These are phyloP conservation scores for Sciurus niger DNA, from an alignment of 2,113 vertebrate species.

Conservation along the genomic window DNA sequence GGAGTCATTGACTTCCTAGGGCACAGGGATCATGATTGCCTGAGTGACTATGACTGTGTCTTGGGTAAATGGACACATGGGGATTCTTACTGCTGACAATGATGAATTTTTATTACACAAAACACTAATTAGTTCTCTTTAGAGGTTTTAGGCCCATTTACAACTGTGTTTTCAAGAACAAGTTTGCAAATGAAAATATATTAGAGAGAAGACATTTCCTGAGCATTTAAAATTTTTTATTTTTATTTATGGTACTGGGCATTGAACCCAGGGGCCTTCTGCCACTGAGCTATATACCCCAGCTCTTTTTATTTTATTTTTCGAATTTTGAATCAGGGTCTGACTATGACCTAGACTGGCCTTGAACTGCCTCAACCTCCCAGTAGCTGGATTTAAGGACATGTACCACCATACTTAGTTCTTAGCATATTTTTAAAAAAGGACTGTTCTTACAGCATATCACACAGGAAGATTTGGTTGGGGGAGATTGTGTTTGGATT, in stretches of 20 bases:
- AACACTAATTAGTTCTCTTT: constrained; percentile 64
- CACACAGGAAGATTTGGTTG: neutral
- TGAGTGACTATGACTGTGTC: constrained; percentile 48
- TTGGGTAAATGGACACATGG: constrained; percentile 27
- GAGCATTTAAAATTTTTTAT: neutral
- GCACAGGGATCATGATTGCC: neutral
- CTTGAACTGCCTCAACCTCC: no score
- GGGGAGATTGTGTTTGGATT: neutral
- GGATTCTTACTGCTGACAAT: constrained; percentile 42
- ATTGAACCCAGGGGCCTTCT: no score
- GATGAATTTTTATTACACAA: constrained; percentile 67
- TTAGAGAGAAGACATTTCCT: constrained; percentile 1
- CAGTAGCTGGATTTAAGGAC: no score
- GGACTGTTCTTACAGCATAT: neutral
- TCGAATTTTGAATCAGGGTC: no score
- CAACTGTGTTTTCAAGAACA: constrained; percentile 67
- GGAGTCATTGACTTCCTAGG: constrained; percentile 34
- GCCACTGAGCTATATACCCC: no score
- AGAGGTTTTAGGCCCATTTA: constrained; percentile 59
- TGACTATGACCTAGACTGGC: no score
- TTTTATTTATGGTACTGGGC: neutral
- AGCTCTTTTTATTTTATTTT: no score
- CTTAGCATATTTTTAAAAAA: neutral
- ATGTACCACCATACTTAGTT: neutral
- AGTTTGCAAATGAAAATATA: constrained; percentile 62